These are phyloP conservation scores for Lophotriccus pileatus DNA, from an alignment of 2,797 vertebrate species.

Conservation along the genomic window DNA sequence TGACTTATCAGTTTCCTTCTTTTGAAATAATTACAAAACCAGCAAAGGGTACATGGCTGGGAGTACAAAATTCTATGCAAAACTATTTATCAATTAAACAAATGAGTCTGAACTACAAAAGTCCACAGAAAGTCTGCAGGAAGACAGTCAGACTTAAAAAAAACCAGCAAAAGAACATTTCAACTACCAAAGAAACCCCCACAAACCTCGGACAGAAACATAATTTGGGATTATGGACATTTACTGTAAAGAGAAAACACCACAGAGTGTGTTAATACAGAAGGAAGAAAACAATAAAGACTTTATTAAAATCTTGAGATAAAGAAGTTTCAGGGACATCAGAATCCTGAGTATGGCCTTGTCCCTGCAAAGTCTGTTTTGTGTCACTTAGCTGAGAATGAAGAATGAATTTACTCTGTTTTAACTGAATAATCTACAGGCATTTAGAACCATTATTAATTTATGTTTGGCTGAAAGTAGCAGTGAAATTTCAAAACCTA, in stretches of 20 bases:
- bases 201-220: background rate
- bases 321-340: background rate
- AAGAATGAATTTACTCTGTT: background rate
- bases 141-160: background rate
- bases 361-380: background rate
- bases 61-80: background rate
- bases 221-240: background rate
- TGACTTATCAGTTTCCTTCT: background rate
- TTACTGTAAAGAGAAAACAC: background rate
- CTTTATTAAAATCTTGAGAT: background rate
- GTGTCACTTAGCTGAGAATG: background rate
- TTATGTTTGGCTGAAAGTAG: background rate
- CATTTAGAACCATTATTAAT: background rate
- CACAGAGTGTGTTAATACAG: background rate
- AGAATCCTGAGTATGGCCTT: background rate
- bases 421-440: slow-evolving; percentile 6
- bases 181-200: background rate
- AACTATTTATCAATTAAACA: slow-evolving; percentile 14
- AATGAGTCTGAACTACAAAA: background rate
- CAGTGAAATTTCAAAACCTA: background rate
- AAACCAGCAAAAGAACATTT: background rate
- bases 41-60: background rate
- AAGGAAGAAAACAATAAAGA: background rate
- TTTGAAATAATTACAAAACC: background rate
- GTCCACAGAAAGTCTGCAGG: background rate